These are phyloP conservation scores for Cheirogaleus major DNA, from an alignment of 2,797 vertebrate species.

Conservation along the genomic window DNA sequence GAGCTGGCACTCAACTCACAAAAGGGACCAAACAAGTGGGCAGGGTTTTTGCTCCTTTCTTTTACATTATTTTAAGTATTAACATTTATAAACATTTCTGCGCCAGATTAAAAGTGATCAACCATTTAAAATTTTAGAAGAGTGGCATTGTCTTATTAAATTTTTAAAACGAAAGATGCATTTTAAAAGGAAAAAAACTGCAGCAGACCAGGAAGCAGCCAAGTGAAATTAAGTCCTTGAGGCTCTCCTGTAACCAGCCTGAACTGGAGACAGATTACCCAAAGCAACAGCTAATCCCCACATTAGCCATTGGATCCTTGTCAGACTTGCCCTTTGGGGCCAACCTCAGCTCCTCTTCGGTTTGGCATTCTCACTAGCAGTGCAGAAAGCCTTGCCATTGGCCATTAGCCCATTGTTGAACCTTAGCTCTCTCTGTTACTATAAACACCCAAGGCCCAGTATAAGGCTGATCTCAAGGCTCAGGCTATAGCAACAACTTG, in stretches of 20 bases:
- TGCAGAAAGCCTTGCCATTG: neutral
- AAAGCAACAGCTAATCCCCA: slow-evolving; percentile 49
- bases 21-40: neutral
- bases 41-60: neutral
- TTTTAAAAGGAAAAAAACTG: slow-evolving; percentile 49
- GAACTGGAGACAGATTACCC: neutral
- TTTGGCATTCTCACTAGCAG: neutral
- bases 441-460: neutral
- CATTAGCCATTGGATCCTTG: neutral
- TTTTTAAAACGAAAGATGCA: slow-evolving; percentile 42
- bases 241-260: neutral
- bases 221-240: slow-evolving; percentile 23
- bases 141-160: slow-evolving; percentile 37
- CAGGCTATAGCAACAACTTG: neutral
- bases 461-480: neutral
- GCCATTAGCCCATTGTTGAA: neutral
- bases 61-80: slow-evolving; percentile 19
- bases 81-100: slow-evolving; percentile 53
- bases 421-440: neutral
- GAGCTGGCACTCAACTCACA: neutral
- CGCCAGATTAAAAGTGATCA: slow-evolving; percentile 47
- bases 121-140: slow-evolving; percentile 48
- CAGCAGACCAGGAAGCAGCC: neutral
- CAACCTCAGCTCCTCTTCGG: neutral
- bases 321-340: neutral